Conservation (phyloP, 2,113 vertebrate species). For the Ancistrus triradiatus region DNA sequence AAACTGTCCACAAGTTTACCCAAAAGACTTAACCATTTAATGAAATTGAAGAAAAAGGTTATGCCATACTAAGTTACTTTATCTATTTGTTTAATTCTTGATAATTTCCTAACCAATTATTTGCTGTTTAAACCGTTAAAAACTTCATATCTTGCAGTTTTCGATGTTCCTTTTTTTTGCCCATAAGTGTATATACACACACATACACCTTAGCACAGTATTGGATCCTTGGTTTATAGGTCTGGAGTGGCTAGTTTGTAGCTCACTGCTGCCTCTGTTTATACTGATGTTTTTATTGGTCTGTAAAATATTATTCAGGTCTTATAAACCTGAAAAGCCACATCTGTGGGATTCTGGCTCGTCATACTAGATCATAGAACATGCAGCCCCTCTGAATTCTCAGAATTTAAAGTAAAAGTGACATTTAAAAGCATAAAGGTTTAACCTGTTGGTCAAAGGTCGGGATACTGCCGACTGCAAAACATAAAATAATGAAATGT, state of each 20-base stretch:
- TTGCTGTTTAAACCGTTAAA: too few species aligned
- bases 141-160: too few species aligned
- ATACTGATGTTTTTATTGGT: conserved; percentile 68
- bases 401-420: conserved; percentile 24
- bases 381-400: conserved; percentile 20
- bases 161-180: too few species aligned
- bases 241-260: conserved; percentile 55
- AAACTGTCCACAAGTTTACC: too few species aligned
- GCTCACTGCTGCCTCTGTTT: conserved; percentile 66
- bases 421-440: conserved; percentile 9
- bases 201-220: conserved; percentile 48
- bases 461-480: conserved; percentile 5
- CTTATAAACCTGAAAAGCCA: conserved; percentile 65
- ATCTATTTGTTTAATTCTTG: too few species aligned
- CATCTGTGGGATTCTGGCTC: conserved; percentile 63
- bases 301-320: conserved; percentile 68
- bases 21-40: too few species aligned
- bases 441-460: conserved; percentile 6
- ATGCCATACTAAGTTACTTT: too few species aligned
- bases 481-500: neutral
- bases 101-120: too few species aligned
- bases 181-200: conserved; percentile 21
- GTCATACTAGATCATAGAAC: conserved; percentile 61
- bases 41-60: too few species aligned
- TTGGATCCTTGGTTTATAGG: conserved; percentile 58